phyloP scores from a whole-genome alignment of 2,888 invertebrate species.

The Flexamia atlantica region DNA sequence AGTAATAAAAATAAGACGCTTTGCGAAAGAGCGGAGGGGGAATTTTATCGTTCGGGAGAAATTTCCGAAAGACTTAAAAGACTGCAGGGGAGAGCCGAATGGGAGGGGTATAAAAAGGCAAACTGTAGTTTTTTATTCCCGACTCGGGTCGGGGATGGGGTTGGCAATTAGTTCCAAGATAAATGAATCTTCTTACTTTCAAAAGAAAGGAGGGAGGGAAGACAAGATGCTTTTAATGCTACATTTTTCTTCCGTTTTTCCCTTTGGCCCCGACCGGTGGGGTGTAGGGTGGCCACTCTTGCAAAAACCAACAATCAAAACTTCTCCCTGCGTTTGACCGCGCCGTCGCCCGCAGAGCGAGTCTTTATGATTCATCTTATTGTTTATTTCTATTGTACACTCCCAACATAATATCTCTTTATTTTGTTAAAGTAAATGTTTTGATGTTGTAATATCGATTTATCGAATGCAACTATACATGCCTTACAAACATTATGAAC shows the following conservation, averaged over 20 bases:
- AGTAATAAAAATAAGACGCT: slow-evolving; percentile 65
- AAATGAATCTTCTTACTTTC: slow-evolving; percentile 67
- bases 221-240: slow-evolving; percentile 58
- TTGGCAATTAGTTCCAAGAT: slow-evolving; percentile 66
- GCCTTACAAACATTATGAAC: too few species aligned
- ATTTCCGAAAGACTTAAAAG: slow-evolving; percentile 59
- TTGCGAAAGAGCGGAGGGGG: slow-evolving; percentile 54
- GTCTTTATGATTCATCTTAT: too few species aligned
- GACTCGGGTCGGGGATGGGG: slow-evolving; percentile 63
- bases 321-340: slow-evolving; percentile 42
- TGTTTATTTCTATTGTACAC: too few species aligned
- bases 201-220: slow-evolving; percentile 63
- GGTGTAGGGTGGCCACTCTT: slow-evolving; percentile 22
- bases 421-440: too few species aligned
- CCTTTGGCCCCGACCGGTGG: slow-evolving; percentile 18
- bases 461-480: too few species aligned
- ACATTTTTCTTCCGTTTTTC: slow-evolving; percentile 58
- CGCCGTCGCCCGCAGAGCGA: slow-evolving; percentile 3
- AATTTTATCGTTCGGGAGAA: slow-evolving; percentile 59
- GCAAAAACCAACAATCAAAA: slow-evolving; percentile 59
- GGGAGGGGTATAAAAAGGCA: slow-evolving; percentile 64
- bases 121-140: slow-evolving; percentile 65
- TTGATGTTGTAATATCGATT: too few species aligned
- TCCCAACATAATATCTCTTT: too few species aligned
- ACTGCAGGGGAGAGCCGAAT: slow-evolving; percentile 42